Percentiles rank a stretch among this genome's conserved stretches.
phyloP scores from a whole-genome alignment of 2,888 invertebrate genomes.

The Perdita meconis region DNA sequence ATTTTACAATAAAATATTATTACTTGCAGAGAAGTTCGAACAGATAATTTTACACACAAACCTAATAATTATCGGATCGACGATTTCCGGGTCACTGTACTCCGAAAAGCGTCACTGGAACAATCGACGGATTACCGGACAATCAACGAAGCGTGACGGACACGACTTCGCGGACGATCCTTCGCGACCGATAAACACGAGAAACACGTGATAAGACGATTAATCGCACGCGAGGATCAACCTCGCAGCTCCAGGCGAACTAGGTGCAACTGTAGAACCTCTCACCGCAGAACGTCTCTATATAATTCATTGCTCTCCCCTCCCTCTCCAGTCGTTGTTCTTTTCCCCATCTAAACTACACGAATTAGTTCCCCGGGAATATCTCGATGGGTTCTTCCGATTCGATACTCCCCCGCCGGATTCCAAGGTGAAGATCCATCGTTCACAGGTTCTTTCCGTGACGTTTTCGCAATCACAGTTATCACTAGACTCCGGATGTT shows the following conservation, averaged over 20 bases:
- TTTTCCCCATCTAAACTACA: conserved; percentile 48
- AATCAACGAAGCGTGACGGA: background rate
- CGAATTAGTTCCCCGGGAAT: conserved; percentile 27
- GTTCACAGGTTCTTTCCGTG: too few relatives aligned
- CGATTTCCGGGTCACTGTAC: background rate
- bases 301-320: conserved; percentile 83
- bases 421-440: background rate
- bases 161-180: background rate
- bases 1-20: background rate
- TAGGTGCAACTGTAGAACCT: conserved; percentile 78
- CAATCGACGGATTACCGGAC: background rate
- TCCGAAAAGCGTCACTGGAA: conserved; percentile 5
- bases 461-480: too few relatives aligned
- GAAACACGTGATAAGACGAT: conserved; percentile 49
- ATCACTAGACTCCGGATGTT: too few relatives aligned
- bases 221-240: conserved; percentile 32
- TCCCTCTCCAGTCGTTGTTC: conserved; percentile 9
- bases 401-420: background rate
- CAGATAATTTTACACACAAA: background rate
- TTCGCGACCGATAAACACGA: conserved; percentile 15
- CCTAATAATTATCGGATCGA: background rate
- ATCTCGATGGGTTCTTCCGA: conserved; percentile 27
- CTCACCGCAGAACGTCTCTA: conserved; percentile 79
- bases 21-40: background rate
- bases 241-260: conserved; percentile 45